phyloP scores from a whole-genome alignment of 2,888 invertebrate genomes.

The Drosophila formosana region DNA sequence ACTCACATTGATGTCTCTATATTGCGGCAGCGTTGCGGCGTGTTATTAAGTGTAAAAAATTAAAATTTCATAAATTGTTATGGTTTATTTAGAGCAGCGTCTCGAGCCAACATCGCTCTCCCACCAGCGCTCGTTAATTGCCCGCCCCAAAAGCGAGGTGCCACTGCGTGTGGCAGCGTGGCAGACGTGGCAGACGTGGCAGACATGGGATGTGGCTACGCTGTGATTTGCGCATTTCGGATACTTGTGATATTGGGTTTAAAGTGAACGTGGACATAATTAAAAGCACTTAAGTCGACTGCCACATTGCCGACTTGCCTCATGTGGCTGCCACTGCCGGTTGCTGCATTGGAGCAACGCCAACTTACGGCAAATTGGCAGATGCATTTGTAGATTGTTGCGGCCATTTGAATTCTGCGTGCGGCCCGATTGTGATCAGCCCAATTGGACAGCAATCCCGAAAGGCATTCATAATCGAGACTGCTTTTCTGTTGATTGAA shows the following conservation, averaged over 20 bases:
- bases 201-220: conserved; percentile 9
- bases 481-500: background rate
- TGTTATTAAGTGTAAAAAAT: conserved; percentile 77
- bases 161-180: conserved; percentile 14
- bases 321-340: conserved; percentile 3
- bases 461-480: background rate
- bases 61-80: conserved; percentile 79
- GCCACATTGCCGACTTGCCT: conserved; percentile 32
- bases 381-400: conserved; percentile 49
- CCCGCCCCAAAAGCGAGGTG: conserved; percentile 23
- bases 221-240: conserved; percentile 71
- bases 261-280: conserved; percentile 80
- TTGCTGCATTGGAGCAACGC: conserved; percentile 51
- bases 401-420: conserved; percentile 34
- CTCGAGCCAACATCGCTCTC: conserved; percentile 11
- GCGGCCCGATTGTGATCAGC: conserved; percentile 37
- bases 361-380: conserved; percentile 57
- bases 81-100: conserved; percentile 73
- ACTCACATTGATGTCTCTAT: conserved; percentile 76
- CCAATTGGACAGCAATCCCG: conserved; percentile 35
- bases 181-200: background rate
- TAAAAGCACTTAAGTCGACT: conserved; percentile 75
- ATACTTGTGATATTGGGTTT: conserved; percentile 73
- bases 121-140: conserved; percentile 49
- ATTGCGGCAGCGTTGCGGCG: conserved; percentile 49